Conservation (phyloP, 2,888 invertebrate species). For the Caprella mutica region DNA sequence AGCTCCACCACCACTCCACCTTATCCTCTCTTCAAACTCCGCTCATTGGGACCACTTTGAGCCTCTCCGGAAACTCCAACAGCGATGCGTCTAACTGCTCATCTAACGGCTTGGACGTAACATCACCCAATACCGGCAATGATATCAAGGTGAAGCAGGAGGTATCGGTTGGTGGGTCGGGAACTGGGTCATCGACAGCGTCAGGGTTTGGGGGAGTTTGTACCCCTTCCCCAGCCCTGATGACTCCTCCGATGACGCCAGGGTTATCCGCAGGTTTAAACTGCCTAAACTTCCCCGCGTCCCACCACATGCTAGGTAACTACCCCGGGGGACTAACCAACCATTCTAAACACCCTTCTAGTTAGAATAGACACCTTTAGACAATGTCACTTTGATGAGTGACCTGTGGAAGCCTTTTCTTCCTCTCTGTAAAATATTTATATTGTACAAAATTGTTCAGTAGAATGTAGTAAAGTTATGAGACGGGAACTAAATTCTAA, state of each 20-base stretch:
- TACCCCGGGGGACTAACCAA: background rate
- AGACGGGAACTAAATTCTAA: no score
- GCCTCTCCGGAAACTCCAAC: no score
- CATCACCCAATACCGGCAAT: no score
- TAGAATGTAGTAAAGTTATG: no score
- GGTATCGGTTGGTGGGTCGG: background rate
- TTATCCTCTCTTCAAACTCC: background rate
- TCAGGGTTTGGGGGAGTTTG: slow-evolving; percentile 2
- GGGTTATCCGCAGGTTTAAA: background rate
- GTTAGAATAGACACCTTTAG: no score
- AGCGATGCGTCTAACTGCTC: background rate
- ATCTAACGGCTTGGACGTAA: background rate
- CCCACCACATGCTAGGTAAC: slow-evolving; percentile 1
- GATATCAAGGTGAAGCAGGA: slow-evolving; percentile 8
- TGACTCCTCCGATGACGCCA: slow-evolving; percentile 9
- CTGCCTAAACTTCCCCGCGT: background rate
- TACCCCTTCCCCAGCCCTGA: slow-evolving; percentile 4
- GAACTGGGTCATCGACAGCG: no score
- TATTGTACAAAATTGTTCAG: no score
- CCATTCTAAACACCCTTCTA: no score
- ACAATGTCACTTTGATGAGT: no score
- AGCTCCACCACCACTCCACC: background rate
- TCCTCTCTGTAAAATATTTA: no score
- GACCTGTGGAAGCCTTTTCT: no score
- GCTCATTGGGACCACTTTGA: no score